Evolutionary conservation across 2,113 vertebrate species (phyloP).

Genomic region (Corapipo altera): DNA sequence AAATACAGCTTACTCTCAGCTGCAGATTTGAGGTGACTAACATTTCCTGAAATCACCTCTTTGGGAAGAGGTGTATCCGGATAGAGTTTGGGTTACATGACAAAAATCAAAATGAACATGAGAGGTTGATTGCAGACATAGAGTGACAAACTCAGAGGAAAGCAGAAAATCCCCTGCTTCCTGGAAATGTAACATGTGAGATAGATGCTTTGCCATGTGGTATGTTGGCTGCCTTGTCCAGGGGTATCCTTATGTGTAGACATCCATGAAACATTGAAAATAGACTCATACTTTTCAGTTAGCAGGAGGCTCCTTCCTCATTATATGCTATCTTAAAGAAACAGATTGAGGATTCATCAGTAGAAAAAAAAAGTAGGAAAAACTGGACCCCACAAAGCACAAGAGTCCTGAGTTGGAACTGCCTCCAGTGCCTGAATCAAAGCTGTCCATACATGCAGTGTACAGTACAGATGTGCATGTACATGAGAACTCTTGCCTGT

Average conservation of each 20-base stretch:
- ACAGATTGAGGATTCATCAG: background rate
- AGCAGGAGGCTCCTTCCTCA: background rate
- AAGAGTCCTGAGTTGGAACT: background rate
- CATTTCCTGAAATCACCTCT: background rate
- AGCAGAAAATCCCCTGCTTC: background rate
- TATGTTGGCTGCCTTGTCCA: fast-evolving
- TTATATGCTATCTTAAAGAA: background rate
- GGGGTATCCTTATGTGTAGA: background rate
- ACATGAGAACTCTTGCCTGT: background rate
- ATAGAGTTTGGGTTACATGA: background rate
- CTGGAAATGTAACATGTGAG: background rate
- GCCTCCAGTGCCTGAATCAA: background rate
- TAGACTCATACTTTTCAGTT: background rate
- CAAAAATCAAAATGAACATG: background rate
- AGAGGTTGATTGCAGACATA: background rate
- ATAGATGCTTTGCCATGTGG: background rate
- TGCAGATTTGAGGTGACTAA: background rate
- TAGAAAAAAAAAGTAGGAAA: background rate
- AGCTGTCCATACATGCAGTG: fast-evolving
- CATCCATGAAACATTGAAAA: background rate
- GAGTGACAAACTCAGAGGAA: background rate
- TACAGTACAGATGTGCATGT: background rate
- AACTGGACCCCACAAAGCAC: background rate
- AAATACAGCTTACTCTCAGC: background rate
- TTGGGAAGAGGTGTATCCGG: background rate